Evolutionary conservation across 2,113 vertebrate species (phyloP), one percentile per base, ranked within the genome.

Genomic region (Xenotilapia longispinis): DNA sequence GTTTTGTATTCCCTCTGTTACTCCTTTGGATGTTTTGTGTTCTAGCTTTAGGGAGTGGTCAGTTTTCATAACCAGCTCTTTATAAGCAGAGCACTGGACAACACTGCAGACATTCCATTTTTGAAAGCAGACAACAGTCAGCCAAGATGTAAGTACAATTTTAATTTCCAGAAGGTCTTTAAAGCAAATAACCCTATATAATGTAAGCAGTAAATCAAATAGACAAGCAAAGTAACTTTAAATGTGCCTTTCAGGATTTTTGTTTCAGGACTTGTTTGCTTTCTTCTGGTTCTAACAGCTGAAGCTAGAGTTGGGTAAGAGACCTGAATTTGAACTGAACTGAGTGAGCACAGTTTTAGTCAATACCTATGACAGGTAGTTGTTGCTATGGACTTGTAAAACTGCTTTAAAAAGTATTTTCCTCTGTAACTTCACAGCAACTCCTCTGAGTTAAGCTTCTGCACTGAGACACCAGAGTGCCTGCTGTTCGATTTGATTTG

Each of bases 301-400:
- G 94, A 96, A 14, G 96, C 94, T 57, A 81, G 57, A 89, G 55
- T 96, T 88, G 96, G 96, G 96, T 97, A 92, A 94, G 94, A 90
- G 57, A 68, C 6, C 6, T 63, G 12, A 23, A 82, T 28, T 68
- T 21, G 9, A 28, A 81, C 5, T 40, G 1, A 80, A 51, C 33
- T 33, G 33, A 33, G 13, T 5, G 11, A 45, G 31, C 19, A 13
- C 38, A 55, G 11, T n/a, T 42, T 55, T 58, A 49, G 10, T 70
- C 13, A 65, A n/a, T 68, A 28, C 21, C 1, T 49, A 36, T 14
- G 9, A 55, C 13, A 53, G 13, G 6, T 12, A n/a, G 45, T 55
- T 19, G 10, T 31, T 47, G 17, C 21, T 14, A 33, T 6, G 28
- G 17, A 9, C 15, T 31, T 28, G 6, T 36, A 40, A 36, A 45